Evolutionary conservation across 2,797 vertebrate species (phyloP), one percentile per base, ranked within the genome.

Genomic region (Erithacus rubecula): DNA sequence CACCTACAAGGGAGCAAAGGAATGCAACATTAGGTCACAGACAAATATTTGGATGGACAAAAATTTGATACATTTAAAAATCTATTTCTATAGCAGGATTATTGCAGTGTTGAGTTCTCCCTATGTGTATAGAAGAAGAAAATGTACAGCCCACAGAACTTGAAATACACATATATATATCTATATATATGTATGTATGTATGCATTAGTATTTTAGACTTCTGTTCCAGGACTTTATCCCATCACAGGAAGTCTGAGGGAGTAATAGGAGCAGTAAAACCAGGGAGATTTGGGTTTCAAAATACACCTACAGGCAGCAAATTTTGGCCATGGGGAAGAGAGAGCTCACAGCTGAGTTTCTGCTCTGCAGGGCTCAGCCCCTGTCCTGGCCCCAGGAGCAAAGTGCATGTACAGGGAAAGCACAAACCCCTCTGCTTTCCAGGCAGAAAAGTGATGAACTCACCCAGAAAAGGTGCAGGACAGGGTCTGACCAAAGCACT

Each of bases 391-490:
- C 24, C 16, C 74, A 63, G 47, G 30, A 63, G 22, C 6, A 21
- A 43, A 0, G 32, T 8, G 4, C 22, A 2, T 0, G 2, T 2
- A 8, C 44, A 29, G 8, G 30, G 53, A n/a, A 51, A 34, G 6
- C 43, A 34, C 62, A 30, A 4, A 13, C 2, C 29, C 3, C 46
- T 32, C 22, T 30, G 34, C 20, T 8, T 56, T 32, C n/a, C 46
- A 12, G 29, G 36, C 39, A 69, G 41, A 3, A 15, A 3, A 3
- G n/a, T 15, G 71, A n/a, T 24, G 29, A 29, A 5, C 8, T 34
- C 27, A 29, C 13, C 36, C 12, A 59, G 13, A 4, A 1, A 1
- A 16, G 34, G 9, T 6, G 20, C 55, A 16, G 46, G 17, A 4
- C 49, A 24, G 3, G 10, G 9, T 2, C 75, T 41, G 60, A 44